phyloP scores from a whole-genome alignment of 2,797 vertebrate species.

The Prionace glauca region DNA sequence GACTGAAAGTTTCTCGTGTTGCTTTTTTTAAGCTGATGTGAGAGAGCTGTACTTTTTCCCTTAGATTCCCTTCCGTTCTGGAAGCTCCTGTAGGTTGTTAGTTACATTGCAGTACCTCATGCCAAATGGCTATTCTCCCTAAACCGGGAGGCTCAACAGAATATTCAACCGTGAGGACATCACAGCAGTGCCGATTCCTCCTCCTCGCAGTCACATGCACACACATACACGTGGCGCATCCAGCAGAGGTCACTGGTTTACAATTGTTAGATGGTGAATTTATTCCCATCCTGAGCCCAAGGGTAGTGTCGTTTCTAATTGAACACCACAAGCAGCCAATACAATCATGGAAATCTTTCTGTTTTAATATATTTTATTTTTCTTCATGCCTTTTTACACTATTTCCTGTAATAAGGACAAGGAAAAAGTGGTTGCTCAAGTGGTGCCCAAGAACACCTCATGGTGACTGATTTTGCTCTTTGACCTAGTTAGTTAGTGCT shows the following conservation, averaged over 20 bases:
- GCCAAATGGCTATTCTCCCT: background rate
- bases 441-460: background rate
- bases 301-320: background rate
- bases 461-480: conserved; percentile 1
- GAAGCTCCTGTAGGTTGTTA: background rate
- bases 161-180: background rate
- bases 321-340: background rate
- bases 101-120: background rate
- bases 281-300: background rate
- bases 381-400: background rate
- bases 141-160: background rate
- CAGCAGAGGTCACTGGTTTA: background rate
- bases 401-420: background rate
- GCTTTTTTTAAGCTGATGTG: conserved; percentile 21
- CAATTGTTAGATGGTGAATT: background rate
- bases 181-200: background rate
- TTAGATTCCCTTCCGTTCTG: background rate
- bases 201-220: background rate
- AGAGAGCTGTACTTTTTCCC: background rate
- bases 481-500: background rate
- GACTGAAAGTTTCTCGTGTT: background rate
- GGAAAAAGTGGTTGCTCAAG: background rate
- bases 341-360: background rate
- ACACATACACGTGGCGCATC: too few relatives aligned
- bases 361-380: conserved; percentile 1